phyloP scores from a whole-genome alignment of 2,888 invertebrate species.

The Synergus japonicus region DNA sequence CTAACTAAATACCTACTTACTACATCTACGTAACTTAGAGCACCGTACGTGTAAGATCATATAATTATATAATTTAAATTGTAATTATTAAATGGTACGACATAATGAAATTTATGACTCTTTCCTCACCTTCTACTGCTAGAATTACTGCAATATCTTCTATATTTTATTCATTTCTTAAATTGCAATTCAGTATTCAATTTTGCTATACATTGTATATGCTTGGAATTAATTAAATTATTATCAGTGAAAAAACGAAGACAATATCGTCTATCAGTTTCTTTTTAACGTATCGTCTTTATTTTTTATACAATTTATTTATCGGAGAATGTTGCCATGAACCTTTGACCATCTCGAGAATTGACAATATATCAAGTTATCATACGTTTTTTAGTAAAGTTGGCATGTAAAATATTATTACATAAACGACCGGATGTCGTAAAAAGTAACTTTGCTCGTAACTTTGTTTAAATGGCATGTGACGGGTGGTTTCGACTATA shows the following conservation, averaged over 20 bases:
- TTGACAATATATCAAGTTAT: constrained; percentile 32
- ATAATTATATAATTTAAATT: constrained; percentile 77
- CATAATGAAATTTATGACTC: constrained; percentile 63
- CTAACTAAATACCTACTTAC: constrained; percentile 75
- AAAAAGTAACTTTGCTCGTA: constrained; percentile 31
- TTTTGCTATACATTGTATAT: background rate
- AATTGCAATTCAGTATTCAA: background rate
- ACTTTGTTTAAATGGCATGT: background rate
- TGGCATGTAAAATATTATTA: constrained; percentile 27
- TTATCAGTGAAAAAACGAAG: background rate
- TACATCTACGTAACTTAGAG: constrained; percentile 77
- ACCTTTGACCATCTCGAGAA: constrained; percentile 24
- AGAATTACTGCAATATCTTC: no score
- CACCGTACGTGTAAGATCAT: constrained; percentile 76
- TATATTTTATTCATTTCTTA: background rate
- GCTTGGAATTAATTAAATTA: background rate
- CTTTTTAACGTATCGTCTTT: background rate
- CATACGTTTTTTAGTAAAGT: background rate
- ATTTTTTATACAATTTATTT: constrained; percentile 18
- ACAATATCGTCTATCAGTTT: background rate
- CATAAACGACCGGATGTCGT: constrained; percentile 33
- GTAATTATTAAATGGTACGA: constrained; percentile 78
- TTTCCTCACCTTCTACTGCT: constrained; percentile 40
- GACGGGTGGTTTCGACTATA: background rate
- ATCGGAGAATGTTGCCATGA: background rate